Percentiles rank a stretch among this genome's conserved stretches.
Evolutionary conservation across 2,888 invertebrate genomes (phyloP).

Genomic region (Eupithecia vulgata): DNA sequence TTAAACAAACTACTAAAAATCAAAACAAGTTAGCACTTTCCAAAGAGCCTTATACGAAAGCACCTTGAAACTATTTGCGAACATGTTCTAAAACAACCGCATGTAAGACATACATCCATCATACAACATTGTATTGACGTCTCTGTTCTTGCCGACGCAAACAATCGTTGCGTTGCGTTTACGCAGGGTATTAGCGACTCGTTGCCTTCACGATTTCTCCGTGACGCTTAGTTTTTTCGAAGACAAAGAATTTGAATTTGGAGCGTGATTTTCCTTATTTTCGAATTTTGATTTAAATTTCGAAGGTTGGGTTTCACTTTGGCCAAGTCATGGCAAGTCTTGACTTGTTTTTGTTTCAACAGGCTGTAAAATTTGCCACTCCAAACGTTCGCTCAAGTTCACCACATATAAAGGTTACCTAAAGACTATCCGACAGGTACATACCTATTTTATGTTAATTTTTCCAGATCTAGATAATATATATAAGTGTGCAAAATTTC

Average conservation of each 20-base stretch:
- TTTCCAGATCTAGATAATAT: too few species aligned
- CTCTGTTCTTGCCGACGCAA: conserved; percentile 69
- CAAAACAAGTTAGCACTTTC: background rate
- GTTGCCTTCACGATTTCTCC: conserved; percentile 45
- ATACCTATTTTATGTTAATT: background rate
- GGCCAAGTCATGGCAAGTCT: background rate
- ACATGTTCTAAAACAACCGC: conserved; percentile 17
- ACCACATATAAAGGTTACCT: background rate
- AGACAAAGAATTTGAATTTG: conserved; percentile 44
- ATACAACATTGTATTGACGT: conserved; percentile 20
- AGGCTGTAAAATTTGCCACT: background rate
- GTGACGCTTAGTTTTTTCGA: conserved; percentile 35
- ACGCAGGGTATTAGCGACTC: conserved; percentile 60
- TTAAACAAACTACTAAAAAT: background rate
- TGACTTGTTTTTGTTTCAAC: background rate
- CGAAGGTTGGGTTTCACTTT: background rate
- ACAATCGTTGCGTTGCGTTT: conserved; percentile 67
- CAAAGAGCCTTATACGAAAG: conserved; percentile 16
- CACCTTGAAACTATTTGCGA: conserved; percentile 28
- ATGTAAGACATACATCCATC: background rate
- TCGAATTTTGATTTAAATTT: background rate
- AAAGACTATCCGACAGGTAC: background rate
- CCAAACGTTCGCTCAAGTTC: background rate
- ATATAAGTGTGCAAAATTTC: too few species aligned
- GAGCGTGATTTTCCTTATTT: conserved; percentile 13